phyloP scores from a whole-genome alignment of 2,888 invertebrate genomes.

The Drosophila nr. perissopoda region DNA sequence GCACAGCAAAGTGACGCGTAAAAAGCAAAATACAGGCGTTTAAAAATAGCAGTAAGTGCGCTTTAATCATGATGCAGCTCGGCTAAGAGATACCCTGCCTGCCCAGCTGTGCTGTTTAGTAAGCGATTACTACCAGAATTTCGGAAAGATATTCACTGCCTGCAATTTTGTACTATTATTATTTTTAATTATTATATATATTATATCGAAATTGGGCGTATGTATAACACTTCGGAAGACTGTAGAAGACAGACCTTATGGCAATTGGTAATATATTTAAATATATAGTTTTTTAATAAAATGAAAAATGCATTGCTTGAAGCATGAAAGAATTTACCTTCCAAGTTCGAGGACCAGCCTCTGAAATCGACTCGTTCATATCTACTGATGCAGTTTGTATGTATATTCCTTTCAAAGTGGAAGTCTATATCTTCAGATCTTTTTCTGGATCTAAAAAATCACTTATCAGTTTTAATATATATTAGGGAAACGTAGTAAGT shows the following conservation, averaged over 20 bases:
- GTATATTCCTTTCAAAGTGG: no score
- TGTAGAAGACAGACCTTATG: not conserved
- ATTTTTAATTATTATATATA: not conserved
- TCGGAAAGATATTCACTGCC: not conserved
- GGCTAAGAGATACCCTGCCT: not conserved
- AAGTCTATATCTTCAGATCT: no score
- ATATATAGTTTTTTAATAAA: not conserved
- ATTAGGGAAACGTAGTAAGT: no score
- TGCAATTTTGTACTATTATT: not conserved
- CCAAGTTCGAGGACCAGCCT: no score
- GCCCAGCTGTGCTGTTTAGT: not conserved
- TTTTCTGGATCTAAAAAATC: no score
- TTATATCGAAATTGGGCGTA: not conserved
- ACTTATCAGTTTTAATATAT: no score
- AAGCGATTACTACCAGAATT: not conserved
- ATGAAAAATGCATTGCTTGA: not conserved
- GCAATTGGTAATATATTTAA: not conserved
- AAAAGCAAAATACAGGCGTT: constrained; percentile 29
- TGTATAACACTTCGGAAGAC: not conserved
- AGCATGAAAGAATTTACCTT: no score
- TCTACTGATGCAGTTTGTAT: no score
- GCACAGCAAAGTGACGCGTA: constrained; percentile 1
- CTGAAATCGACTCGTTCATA: no score
- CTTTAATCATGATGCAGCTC: not conserved
- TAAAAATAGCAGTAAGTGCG: not conserved